Conservation (phyloP, 2,888 invertebrate genomes). For the Dynastes hyllus region DNA sequence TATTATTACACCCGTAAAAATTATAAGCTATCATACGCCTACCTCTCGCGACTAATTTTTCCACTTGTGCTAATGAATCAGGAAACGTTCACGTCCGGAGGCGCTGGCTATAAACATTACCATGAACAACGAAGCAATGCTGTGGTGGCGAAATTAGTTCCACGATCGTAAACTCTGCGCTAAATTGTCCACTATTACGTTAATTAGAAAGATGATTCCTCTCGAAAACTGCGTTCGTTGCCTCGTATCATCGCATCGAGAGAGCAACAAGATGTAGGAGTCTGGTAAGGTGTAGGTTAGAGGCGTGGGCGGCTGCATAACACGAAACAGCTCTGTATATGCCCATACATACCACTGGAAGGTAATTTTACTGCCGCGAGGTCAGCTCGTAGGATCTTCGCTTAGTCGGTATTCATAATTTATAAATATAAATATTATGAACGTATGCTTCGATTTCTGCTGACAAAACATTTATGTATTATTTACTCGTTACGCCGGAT, state of each 20-base stretch:
- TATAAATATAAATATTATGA: not conserved
- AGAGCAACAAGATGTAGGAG: not conserved
- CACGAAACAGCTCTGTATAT: not conserved
- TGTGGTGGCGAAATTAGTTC: not conserved
- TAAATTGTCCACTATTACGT: not conserved
- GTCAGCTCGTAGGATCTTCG: slow-evolving; percentile 3
- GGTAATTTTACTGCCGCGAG: not conserved
- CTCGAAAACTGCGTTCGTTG: not conserved
- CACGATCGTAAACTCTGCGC: not conserved
- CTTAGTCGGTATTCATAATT: not conserved
- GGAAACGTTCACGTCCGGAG: not conserved
- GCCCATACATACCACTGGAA: not conserved
- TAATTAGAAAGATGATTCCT: slow-evolving; percentile 3
- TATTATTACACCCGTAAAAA: no score
- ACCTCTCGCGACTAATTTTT: no score
- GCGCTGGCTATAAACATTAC: not conserved
- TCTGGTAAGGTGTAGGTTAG: slow-evolving; percentile 3
- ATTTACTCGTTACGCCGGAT: not conserved
- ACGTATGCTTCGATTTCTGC: not conserved
- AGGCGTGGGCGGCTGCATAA: not conserved
- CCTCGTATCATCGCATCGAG: not conserved
- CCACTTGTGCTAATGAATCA: not conserved
- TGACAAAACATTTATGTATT: slow-evolving; percentile 1
- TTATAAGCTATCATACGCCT: no score
- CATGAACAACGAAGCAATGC: not conserved